Conservation (phyloP, 2,113 vertebrate species). For the Dicentrarchus labrax region DNA sequence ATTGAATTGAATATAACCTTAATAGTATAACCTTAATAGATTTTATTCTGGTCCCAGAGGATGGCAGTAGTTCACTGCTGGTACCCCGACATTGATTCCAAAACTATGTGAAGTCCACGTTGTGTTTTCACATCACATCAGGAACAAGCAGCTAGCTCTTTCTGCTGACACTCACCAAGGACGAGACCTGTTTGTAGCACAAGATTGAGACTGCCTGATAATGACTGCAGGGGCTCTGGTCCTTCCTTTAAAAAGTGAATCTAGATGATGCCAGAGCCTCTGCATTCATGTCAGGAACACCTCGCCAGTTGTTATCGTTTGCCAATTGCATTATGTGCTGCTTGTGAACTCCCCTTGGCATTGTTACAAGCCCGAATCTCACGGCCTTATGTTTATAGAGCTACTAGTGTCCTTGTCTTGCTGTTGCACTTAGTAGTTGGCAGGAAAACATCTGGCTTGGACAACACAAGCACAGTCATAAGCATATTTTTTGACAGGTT, state of each 20-base stretch:
- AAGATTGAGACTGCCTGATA: constrained; percentile 22
- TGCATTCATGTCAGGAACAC: constrained; percentile 28
- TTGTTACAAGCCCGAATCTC: neutral
- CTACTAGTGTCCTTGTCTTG: constrained; percentile 17
- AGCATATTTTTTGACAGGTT: neutral
- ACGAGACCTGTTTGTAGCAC: constrained; percentile 22
- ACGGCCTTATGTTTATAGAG: neutral
- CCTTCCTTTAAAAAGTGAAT: constrained; percentile 27
- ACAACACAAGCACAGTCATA: neutral
- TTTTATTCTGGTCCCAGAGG: neutral
- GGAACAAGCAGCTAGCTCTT: neutral
- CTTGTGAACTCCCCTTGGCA: constrained; percentile 27
- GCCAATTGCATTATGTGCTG: constrained; percentile 16
- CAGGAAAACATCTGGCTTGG: constrained; percentile 7
- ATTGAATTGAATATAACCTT: neutral
- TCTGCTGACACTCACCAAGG: constrained; percentile 2
- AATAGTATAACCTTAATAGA: neutral
- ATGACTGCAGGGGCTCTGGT: constrained; percentile 27
- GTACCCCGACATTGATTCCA: neutral
- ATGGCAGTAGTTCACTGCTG: neutral
- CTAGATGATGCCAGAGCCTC: neutral
- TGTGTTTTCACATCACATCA: neutral
- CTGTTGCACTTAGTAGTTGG: constrained; percentile 14
- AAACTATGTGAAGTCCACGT: neutral
- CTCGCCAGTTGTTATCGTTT: constrained; percentile 25